Base-by-base conservation (phyloP, 2,113 vertebrate genomes). In the Petromus typicus region DNA sequence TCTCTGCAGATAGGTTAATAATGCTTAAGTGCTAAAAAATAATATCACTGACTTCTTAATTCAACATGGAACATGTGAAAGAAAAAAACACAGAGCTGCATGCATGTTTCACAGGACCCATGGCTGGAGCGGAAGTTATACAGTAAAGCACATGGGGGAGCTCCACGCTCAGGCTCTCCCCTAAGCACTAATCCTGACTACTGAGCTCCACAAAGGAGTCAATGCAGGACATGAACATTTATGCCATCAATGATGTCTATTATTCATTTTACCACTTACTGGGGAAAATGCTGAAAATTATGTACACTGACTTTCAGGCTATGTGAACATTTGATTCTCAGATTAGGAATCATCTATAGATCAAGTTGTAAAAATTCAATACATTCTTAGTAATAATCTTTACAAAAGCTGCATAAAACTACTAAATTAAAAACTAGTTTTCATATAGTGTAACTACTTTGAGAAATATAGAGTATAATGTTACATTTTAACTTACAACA, bases 261-360 rank as follows among this genome's bases (percentile, higher is more conserved):
- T 76, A 59, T 51, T 78, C 40, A 69, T 37, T 37, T 57, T 59
- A 32, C 51, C 32, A 76, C 18, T 30, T 59, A 32, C 17, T 30
- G 34, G 2, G 25, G 9, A 27, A 82, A 66, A 92, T 37, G 43
- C n/a, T 89, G 22, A 71, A 94, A 90, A 80, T 63, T 84, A 89
- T 17, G 3, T n/a, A n/a, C 59, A 71, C 30, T 79, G 14, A 84
- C 84, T 89, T 85, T 14, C 43, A 89, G 22, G 59, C 48, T 51
- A 78, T 43, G 84, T 89, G 40, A 76, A 66, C 59, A 63, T 61
- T 56, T 89, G 79, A 85, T 71, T 92, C 51, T 71, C 51, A 89
- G 63, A 18, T 61, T 61, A 54, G 40, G 9, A 76, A 82, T 14
- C 32, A 63, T 34, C 51, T 51, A 57, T 27, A 95, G 25, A 43